These are phyloP conservation scores for Porites divaricata DNA, from an alignment of 92 coral and sea anemone genomes.

Conservation along the genomic window DNA sequence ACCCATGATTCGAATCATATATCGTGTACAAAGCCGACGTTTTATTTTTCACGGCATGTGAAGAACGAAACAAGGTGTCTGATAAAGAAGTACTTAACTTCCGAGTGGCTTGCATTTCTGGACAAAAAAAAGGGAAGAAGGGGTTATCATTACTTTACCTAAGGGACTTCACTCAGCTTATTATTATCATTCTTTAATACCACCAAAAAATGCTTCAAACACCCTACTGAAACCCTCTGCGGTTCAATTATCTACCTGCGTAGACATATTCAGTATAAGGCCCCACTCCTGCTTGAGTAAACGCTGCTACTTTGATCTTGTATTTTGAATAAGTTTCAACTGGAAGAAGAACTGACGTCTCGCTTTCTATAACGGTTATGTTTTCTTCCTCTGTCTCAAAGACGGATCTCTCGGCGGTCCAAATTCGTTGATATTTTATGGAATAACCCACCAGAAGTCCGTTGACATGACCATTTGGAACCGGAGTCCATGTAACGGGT, in stretches of 20 bases:
- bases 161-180: too few species aligned
- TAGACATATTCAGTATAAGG: conserved; percentile 21
- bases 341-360: not conserved
- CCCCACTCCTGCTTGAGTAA: conserved; percentile 51
- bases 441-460: conserved; percentile 48
- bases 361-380: not conserved
- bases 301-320: conserved; percentile 45
- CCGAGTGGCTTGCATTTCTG: too few species aligned
- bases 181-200: too few species aligned
- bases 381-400: not conserved
- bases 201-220: too few species aligned
- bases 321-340: conserved; percentile 43
- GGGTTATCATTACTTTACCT: too few species aligned
- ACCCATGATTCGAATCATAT: too few species aligned
- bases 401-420: conserved; percentile 35
- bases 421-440: conserved; percentile 39
- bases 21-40: too few species aligned
- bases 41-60: too few species aligned
- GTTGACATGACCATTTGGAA: conserved; percentile 50
- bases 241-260: conserved; percentile 35
- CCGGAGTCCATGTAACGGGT: conserved; percentile 43
- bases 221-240: too few species aligned
- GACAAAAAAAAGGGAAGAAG: too few species aligned
- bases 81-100: too few species aligned
- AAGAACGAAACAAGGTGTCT: too few species aligned